Conservation (phyloP, 2,797 vertebrate genomes). For the Aphelocoma californica region DNA sequence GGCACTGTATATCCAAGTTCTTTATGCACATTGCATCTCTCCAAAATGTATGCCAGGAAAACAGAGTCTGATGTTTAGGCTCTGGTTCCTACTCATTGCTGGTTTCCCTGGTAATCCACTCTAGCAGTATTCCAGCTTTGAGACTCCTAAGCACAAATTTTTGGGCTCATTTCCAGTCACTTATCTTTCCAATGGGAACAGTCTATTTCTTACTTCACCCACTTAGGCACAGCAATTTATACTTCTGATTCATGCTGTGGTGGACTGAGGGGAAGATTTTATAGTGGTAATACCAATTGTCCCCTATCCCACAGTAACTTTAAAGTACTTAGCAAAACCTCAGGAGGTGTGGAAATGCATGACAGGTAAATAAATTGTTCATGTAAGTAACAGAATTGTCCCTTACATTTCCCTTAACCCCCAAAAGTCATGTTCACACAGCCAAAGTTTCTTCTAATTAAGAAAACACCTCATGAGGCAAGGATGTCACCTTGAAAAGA, state of each 20-base stretch:
- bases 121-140: conserved; percentile 40
- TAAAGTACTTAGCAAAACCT: conserved; percentile 12
- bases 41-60: conserved; percentile 11
- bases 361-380: not conserved
- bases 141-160: conserved; percentile 55
- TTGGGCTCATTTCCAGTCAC: conserved; percentile 64
- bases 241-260: conserved; percentile 45
- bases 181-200: conserved; percentile 61
- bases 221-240: conserved; percentile 52
- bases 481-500: not conserved
- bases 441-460: not conserved
- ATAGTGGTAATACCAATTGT: conserved; percentile 27
- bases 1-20: not conserved
- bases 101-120: conserved; percentile 61
- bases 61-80: conserved; percentile 41
- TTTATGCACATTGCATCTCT: conserved; percentile 1
- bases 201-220: conserved; percentile 57
- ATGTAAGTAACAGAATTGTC: not conserved
- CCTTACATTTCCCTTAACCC: not conserved
- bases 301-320: conserved; percentile 34
- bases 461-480: not conserved
- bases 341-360: not conserved
- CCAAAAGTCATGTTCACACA: not conserved
- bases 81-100: conserved; percentile 20
- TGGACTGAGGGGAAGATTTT: conserved; percentile 29